Percentiles rank a stretch among this genome's conserved stretches.
These are phyloP conservation scores for Nesoenas mayeri DNA, from an alignment of 2,113 vertebrate species.

Conservation along the genomic window DNA sequence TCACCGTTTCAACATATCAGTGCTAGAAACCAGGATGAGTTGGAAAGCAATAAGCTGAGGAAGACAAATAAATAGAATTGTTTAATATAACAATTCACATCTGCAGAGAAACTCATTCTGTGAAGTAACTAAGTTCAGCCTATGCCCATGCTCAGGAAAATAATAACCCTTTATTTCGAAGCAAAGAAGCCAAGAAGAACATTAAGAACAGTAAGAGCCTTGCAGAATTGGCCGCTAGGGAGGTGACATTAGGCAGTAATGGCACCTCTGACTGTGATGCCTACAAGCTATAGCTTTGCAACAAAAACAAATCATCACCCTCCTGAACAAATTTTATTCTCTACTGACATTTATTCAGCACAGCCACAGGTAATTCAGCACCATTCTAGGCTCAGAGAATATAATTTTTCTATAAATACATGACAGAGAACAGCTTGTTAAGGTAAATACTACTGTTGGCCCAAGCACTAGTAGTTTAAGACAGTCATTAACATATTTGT, in stretches of 20 bases:
- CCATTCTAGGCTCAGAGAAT: background rate
- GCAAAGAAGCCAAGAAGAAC: background rate
- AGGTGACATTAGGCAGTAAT: background rate
- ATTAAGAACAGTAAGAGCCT: background rate
- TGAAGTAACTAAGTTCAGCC: background rate
- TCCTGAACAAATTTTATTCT: background rate
- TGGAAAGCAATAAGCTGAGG: background rate
- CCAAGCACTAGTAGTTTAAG: background rate
- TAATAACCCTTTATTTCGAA: background rate
- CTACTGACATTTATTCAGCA: background rate
- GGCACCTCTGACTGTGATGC: accelerated
- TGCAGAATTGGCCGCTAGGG: background rate
- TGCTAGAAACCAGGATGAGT: background rate
- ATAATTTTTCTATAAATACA: background rate
- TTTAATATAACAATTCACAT: background rate
- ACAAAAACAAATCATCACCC: background rate
- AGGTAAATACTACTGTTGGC: background rate
- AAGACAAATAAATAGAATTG: background rate
- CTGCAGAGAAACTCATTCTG: background rate
- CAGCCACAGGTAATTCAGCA: background rate
- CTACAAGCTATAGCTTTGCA: background rate
- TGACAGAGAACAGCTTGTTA: background rate
- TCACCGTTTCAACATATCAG: background rate
- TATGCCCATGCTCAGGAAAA: background rate
- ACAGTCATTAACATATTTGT: background rate